Evolutionary conservation across 2,797 vertebrate species (phyloP), one percentile per base, ranked within the genome.

Genomic region (Melanotaenia parkinsoni): DNA sequence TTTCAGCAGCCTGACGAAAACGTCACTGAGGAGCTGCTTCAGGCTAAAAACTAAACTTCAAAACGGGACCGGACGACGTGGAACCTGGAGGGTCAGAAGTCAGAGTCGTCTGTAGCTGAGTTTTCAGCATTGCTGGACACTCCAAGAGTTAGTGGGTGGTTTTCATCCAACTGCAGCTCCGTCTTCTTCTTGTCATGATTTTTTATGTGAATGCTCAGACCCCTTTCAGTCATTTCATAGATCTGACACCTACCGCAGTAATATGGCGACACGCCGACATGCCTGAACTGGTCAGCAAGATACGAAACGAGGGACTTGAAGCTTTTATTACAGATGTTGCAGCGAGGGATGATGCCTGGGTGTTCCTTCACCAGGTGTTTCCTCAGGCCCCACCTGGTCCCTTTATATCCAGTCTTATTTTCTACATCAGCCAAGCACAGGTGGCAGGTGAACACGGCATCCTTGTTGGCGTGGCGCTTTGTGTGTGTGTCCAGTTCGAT

Each of bases 221-320:
- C 90, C 0, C 89, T 45, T 85, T 89, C 69, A 0, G 88, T 91
- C 70, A 88, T 84, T 26, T 91, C 85, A 4, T 91, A 90, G 66
- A 91, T 86, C 73, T 85, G 77, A 75, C 91, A 93, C 54, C 63
- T 32, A 58, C 77, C 40, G 54, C 91, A 91, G 83, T 84, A 82
- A 58, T 71, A 91, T 0, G 89, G 89, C 1, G 90, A 86, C 45
- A 83, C 84, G 0, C 84, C 85, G 0, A 89, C 80, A 58, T 93
- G 92, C 40, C 82, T 70, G 68, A 90, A 88, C 73, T 88, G 85
- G 30, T 91, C 86, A 0, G 77, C 78, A 10, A 91, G 73, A 73
- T 89, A 90, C 3, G 79, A 58, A 38, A 28, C 6, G 0, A 91
- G 7, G 3, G 72, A 24, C 53, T 51, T 43, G 78, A 91, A 91